Base-by-base conservation (phyloP, 2,888 invertebrate genomes). In the Agelastica alni region DNA sequence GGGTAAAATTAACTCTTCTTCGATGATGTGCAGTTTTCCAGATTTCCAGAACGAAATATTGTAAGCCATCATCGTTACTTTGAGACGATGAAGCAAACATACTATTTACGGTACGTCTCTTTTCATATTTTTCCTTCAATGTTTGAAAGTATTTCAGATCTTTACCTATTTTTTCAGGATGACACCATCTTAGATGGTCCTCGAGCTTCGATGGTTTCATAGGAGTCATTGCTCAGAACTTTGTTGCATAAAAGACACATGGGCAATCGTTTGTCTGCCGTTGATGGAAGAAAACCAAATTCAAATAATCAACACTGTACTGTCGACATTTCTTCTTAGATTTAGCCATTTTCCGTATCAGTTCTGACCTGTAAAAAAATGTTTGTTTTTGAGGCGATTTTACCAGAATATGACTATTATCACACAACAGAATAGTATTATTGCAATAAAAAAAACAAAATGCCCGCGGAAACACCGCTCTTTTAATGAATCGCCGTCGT, bases 161-260 rank as follows among this genome's bases (percentile, higher is more conserved):
- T 61, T 62, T 63, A 55, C 51, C 56, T 59, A 13, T 61, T 61
- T 66, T 65, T 57, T 64, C 65, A 58, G 61, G 52, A 36, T 63
- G 62, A 57, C 62, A 64, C 30, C 46, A 51, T 59, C 56, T 71
- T 49, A 70, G 62, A 65, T 69, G 66, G 59, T 65, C 59, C 36
- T 66, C 52, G 28, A 67, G 56, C 52, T 65, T 69, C 4, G 61
- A 68, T 61, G 65, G 62, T 59, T 70, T 67, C 62, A 64, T 65
- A 59, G 64, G 10, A 10, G 13, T 32, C 39, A 39, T 56, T 58
- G 53, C 48, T 42, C 16, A 59, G 56, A 52, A 56, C 48, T 58
- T 56, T 36, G 31, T 58, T 56, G 34, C 58, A 60, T 55, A 56
- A 60, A 59, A 60, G 60, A 45, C 59, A 58, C 44, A 60, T 55